Evolutionary conservation across 2,113 vertebrate species (phyloP), one percentile per base, ranked within the genome.

Genomic region (Tor tambroides): DNA sequence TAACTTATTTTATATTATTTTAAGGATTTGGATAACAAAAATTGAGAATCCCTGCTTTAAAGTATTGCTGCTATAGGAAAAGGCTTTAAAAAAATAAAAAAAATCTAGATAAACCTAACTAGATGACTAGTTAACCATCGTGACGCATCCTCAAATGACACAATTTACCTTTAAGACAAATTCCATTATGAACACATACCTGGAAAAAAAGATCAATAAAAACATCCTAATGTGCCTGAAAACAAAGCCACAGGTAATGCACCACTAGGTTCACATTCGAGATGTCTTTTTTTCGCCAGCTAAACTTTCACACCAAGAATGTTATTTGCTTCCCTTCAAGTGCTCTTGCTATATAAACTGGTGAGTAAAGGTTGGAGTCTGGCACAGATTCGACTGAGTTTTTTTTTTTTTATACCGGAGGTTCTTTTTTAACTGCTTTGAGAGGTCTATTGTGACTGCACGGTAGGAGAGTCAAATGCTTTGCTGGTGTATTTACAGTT

Each of bases 401-500:
- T 17, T 38, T 80, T 80, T 61, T 5, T 80, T 80, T 61, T 5
- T 43, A 8, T 41, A 41, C 7, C 8, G 7, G 35, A 8, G 49
- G 76, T 32, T 51, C 30, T 38, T 59, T 23, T 80, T 35, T 61
- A 61, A 61, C 30, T 15, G 30, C 32, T 35, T 72, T 9, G 12
- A 38, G 19, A 23, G 54, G 56, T 80, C 54, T 59, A 80, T 59
- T 80, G 32, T 80, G 51, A 15, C 77, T 14, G 30, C 30, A 59
- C 77, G 11, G 32, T 61, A 56, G 51, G 77, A 23, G 51, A 15
- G 30, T 59, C 11, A 38, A 79, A 38, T 80, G 30, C 51, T 65
- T 81, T 81, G 59, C 23, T 65, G 23, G n/a, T 43, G 80, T 81
- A 21, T 81, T 65, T 81, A 63, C 38, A 65, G 80, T 46, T 81